A percentile compares a stretch with the other conserved stretches of the same genome.
Conservation (phyloP, 2,888 invertebrate genomes). For the Aspidapion aeneum region DNA sequence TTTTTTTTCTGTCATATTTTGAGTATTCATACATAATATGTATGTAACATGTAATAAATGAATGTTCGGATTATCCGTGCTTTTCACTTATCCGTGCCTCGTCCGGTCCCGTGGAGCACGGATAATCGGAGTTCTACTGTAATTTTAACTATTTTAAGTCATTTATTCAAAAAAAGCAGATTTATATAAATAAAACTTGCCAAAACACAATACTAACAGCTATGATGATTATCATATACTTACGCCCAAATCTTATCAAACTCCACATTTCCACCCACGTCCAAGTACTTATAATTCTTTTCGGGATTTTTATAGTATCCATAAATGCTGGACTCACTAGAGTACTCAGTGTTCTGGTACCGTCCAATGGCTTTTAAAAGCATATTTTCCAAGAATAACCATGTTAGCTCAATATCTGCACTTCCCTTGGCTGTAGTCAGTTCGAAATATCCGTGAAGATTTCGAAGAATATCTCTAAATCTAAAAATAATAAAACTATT, state of each 20-base stretch:
- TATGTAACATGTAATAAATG: too few species aligned
- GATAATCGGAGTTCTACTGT: too few species aligned
- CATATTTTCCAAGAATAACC: slow-evolving; percentile 53
- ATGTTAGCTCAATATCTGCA: slow-evolving; percentile 51
- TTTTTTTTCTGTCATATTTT: too few species aligned
- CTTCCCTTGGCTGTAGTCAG: slow-evolving; percentile 48
- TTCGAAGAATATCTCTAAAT: slow-evolving; percentile 16
- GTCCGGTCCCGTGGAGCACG: too few species aligned
- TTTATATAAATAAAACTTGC: too few species aligned
- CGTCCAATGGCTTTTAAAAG: slow-evolving; percentile 48
- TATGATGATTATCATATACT: slow-evolving; percentile 31
- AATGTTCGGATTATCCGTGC: too few species aligned
- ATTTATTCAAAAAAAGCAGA: too few species aligned
- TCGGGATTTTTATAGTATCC: slow-evolving; percentile 55
- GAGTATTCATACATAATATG: too few species aligned
- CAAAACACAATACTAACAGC: too few species aligned
- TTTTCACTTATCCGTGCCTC: too few species aligned
- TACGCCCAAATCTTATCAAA: slow-evolving; percentile 57
- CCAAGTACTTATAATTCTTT: slow-evolving; percentile 49
- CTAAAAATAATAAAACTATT: slow-evolving; percentile 18
- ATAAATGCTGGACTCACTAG: slow-evolving; percentile 48
- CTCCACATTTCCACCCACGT: slow-evolving; percentile 54
- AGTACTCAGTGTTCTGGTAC: slow-evolving; percentile 42
- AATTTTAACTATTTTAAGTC: too few species aligned
- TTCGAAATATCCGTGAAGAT: slow-evolving; percentile 41